phyloP scores from a whole-genome alignment of 2,888 invertebrate species.

The Homarus gammarus region DNA sequence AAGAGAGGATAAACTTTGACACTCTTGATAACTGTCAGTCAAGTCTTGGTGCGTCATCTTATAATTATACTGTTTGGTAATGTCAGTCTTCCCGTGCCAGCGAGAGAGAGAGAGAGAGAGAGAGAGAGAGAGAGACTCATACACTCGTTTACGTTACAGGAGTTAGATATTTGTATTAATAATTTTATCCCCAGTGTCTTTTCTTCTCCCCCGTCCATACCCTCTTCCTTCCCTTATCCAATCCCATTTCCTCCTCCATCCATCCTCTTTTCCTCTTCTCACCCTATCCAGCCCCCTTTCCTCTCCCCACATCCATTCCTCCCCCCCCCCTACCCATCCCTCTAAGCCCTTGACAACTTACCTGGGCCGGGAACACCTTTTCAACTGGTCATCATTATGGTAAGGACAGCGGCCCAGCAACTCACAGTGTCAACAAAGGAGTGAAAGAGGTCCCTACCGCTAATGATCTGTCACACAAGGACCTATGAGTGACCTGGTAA shows the following conservation, averaged over 20 bases:
- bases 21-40: no score
- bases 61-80: no score
- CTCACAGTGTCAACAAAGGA: not conserved
- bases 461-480: not conserved
- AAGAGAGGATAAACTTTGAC: no score
- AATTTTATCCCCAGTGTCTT: not conserved
- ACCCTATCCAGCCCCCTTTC: not conserved
- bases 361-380: not conserved
- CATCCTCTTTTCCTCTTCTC: not conserved
- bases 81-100: no score
- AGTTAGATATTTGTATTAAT: no score
- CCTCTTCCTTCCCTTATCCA: not conserved
- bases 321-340: not conserved
- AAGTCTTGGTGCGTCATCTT: no score
- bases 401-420: not conserved
- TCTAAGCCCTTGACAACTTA: not conserved
- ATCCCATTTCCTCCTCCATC: not conserved
- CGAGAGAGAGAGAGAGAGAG: no score
- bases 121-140: no score
- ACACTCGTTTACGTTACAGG: no score
- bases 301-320: not conserved
- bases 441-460: not conserved
- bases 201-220: not conserved
- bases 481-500: no score
- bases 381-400: not conserved